phyloP scores from a whole-genome alignment of 2,888 invertebrate genomes.

The Cryptus viduatorius region DNA sequence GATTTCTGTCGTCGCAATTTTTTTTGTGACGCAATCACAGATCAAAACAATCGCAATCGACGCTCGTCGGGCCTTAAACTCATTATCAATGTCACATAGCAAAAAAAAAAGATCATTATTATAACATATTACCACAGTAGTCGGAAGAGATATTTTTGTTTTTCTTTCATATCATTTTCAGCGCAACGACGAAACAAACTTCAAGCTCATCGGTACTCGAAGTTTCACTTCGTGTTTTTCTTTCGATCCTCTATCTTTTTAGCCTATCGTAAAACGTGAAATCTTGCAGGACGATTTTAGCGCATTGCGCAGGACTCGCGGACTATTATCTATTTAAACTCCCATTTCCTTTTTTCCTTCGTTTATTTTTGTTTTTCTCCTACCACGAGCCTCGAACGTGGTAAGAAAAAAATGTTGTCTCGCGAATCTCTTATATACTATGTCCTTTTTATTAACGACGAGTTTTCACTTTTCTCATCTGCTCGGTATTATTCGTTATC shows the following conservation, averaged over 20 bases:
- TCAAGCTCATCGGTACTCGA: constrained; percentile 13
- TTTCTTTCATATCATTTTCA: constrained; percentile 34
- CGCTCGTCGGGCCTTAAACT: constrained; percentile 37
- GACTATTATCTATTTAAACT: constrained; percentile 5
- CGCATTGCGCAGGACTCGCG: constrained; percentile 25
- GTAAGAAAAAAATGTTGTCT: constrained; percentile 19
- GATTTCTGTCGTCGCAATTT: too few relatives aligned
- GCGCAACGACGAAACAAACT: constrained; percentile 25
- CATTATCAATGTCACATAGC: constrained; percentile 45
- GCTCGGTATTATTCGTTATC: constrained; percentile 7
- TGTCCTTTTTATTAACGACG: constrained; percentile 48
- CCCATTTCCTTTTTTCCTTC: constrained; percentile 7
- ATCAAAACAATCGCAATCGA: constrained; percentile 23
- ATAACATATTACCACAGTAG: constrained; percentile 54
- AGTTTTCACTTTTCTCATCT: constrained; percentile 29
- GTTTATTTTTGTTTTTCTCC: background rate
- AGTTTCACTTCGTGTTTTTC: constrained; percentile 1
- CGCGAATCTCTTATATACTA: constrained; percentile 39
- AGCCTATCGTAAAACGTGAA: constrained; percentile 19
- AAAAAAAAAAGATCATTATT: constrained; percentile 56
- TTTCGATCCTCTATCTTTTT: constrained; percentile 2
- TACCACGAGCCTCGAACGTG: constrained; percentile 51
- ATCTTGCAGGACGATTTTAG: constrained; percentile 37
- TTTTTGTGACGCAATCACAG: background rate
- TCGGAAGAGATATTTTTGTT: constrained; percentile 54